Conservation (phyloP, 2,888 invertebrate genomes). For the Busseola fusca region DNA sequence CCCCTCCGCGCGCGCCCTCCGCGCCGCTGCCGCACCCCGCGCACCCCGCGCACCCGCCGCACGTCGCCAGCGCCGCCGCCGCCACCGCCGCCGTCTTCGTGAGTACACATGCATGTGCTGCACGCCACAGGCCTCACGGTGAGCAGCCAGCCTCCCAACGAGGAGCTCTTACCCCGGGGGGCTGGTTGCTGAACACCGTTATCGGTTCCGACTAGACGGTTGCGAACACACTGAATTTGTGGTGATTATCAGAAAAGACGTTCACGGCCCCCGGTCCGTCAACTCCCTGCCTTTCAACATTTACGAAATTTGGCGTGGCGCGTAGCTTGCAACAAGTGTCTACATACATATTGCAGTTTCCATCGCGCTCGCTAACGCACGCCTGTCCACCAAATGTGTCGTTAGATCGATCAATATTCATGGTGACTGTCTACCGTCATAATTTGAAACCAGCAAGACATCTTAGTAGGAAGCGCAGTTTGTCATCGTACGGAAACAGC, state of each 20-base stretch:
- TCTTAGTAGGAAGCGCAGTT: background rate
- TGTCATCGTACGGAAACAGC: background rate
- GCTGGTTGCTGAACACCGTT: background rate
- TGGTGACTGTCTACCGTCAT: background rate
- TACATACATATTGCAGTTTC: background rate
- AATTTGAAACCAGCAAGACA: background rate
- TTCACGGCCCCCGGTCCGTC: no score
- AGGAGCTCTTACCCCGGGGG: background rate
- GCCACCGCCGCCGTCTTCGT: slow-evolving; percentile 74
- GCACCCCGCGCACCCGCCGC: slow-evolving; percentile 59
- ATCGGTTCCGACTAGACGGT: background rate
- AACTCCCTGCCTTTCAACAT: no score
- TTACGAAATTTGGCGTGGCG: background rate
- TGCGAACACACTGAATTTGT: background rate
- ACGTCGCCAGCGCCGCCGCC: slow-evolving; percentile 65
- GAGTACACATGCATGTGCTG: slow-evolving; percentile 55
- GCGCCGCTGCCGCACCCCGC: slow-evolving; percentile 72
- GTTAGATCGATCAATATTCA: background rate
- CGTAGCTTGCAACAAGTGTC: background rate
- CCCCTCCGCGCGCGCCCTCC: slow-evolving; percentile 77
- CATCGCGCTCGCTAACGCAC: no score
- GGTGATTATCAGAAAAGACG: background rate
- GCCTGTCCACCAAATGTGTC: background rate
- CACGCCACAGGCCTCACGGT: background rate
- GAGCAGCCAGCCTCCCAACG: background rate